A percentile compares a stretch with the other conserved stretches of the same genome.
Conservation (phyloP, 1,140 invertebrate species). For the Prorops nasuta region DNA sequence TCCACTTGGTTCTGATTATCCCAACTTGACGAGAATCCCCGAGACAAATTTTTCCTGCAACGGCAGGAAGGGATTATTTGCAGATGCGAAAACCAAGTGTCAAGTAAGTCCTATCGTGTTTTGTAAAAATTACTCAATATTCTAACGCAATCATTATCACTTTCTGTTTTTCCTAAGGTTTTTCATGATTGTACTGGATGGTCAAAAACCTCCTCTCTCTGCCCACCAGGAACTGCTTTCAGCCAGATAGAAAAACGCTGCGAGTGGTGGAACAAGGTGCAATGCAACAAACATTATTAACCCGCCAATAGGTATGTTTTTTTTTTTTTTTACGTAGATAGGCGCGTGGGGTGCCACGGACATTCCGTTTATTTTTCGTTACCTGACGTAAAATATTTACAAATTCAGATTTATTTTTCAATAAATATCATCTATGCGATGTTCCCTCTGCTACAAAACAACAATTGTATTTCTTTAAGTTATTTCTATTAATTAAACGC, state of each 20-base stretch:
- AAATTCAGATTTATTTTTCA: not conserved
- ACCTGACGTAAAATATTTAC: too few species aligned
- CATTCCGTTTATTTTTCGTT: too few species aligned
- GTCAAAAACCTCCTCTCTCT: slow-evolving; percentile 55
- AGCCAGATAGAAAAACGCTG: slow-evolving; percentile 57
- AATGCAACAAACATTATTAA: too few species aligned
- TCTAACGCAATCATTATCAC: too few species aligned
- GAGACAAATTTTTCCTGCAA: slow-evolving; percentile 71
- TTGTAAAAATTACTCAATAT: not conserved
- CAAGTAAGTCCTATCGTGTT: slow-evolving; percentile 62
- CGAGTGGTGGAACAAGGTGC: slow-evolving; percentile 61
- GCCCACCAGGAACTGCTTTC: slow-evolving; percentile 60
- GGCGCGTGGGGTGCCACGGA: too few species aligned
- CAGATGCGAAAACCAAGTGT: slow-evolving; percentile 78
- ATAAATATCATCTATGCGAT: too few species aligned
- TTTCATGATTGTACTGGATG: slow-evolving; percentile 54
- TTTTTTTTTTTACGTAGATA: not conserved
- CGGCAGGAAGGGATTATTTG: slow-evolving; percentile 74
- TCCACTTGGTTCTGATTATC: slow-evolving; percentile 34
- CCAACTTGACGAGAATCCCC: slow-evolving; percentile 55
- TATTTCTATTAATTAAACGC: too few species aligned
- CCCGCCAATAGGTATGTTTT: slow-evolving; percentile 13
- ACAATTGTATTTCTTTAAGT: too few species aligned
- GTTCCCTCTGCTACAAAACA: too few species aligned
- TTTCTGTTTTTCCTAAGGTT: slow-evolving; percentile 42